A percentile compares a stretch with the other conserved stretches of the same genome.
These are phyloP conservation scores for Condylura cristata DNA, from an alignment of 2,113 vertebrate genomes.

Conservation along the genomic window DNA sequence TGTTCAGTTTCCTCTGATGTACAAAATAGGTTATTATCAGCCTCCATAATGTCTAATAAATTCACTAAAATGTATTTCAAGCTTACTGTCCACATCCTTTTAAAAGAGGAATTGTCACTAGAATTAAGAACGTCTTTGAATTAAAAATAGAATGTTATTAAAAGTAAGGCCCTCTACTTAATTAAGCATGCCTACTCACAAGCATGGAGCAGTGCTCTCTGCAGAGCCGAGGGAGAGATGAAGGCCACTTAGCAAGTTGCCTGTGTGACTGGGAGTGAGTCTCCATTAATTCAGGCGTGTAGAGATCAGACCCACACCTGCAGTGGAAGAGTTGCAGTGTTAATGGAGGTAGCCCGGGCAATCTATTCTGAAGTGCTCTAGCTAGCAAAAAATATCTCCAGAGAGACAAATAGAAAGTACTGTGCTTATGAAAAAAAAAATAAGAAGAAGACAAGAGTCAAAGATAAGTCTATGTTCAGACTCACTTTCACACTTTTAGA, in stretches of 20 bases:
- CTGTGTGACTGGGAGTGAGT: background rate
- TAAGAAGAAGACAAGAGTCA: conserved; percentile 49
- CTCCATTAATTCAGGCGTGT: background rate
- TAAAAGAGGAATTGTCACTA: conserved; percentile 39
- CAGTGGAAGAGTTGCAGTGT: background rate
- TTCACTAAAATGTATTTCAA: conserved; percentile 29
- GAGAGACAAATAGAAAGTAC: conserved; percentile 14
- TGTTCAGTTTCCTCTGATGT: conserved; percentile 46
- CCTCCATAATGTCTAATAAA: conserved; percentile 3
- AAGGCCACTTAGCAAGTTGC: background rate
- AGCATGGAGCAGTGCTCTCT: conserved; percentile 18
- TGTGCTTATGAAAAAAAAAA: conserved; percentile 45
- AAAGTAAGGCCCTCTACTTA: conserved; percentile 60
- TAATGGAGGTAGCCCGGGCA: conserved; percentile 29
- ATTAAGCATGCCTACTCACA: conserved; percentile 52
- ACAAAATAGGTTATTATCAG: conserved; percentile 32
- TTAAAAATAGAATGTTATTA: conserved; percentile 66
- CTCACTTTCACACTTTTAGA: conserved; percentile 58
- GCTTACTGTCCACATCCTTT: conserved; percentile 13
- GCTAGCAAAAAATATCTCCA: conserved; percentile 15
- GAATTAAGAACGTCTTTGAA: conserved; percentile 18
- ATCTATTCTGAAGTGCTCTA: conserved; percentile 58
- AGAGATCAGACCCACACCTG: background rate
- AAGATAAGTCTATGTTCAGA: conserved; percentile 38
- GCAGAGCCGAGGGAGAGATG: background rate